A percentile compares a stretch with the other conserved stretches of the same genome.
Evolutionary conservation across 2,797 vertebrate genomes (phyloP).

Genomic region (Coregonus ussuriensis): DNA sequence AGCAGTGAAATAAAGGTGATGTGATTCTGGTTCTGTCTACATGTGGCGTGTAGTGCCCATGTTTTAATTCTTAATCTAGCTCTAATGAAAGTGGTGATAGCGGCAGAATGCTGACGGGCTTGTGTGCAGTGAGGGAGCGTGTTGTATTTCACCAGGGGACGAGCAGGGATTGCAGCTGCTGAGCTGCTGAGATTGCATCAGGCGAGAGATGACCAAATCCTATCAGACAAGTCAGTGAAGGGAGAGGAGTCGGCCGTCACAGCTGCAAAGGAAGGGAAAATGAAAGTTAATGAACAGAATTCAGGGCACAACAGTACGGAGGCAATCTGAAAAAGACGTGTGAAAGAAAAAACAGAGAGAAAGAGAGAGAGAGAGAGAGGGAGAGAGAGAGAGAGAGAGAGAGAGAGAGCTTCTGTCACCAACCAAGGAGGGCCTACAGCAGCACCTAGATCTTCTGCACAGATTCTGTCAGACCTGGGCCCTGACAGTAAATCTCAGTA

Average conservation of each 20-base stretch:
- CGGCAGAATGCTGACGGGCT: constrained; percentile 53
- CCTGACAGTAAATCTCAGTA: no score
- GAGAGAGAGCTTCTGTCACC: not conserved
- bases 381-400: constrained; percentile 14
- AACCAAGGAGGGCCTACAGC: no score
- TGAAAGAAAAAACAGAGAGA: constrained; percentile 23
- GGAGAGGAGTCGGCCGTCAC: constrained; percentile 60
- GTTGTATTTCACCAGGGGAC: constrained; percentile 64
- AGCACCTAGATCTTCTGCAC: no score
- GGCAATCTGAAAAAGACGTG: constrained; percentile 53
- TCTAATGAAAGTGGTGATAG: constrained; percentile 55
- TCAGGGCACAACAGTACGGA: constrained; percentile 57
- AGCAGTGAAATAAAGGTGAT: constrained; percentile 29
- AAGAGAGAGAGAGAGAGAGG: constrained; percentile 12
- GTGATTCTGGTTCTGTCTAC: constrained; percentile 42
- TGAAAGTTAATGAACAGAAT: constrained; percentile 70
- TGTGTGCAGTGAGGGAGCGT: constrained; percentile 45
- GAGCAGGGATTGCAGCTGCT: constrained; percentile 66
- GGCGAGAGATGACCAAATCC: constrained; percentile 67
- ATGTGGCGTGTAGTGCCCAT: constrained; percentile 36
- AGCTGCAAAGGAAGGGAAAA: constrained; percentile 57
- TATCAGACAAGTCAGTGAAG: constrained; percentile 77
- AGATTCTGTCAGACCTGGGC: no score
- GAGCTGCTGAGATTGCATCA: constrained; percentile 76
- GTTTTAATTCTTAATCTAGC: constrained; percentile 47